These are phyloP conservation scores for Cephus pulcher DNA, from an alignment of 2,888 invertebrate genomes.

Conservation along the genomic window DNA sequence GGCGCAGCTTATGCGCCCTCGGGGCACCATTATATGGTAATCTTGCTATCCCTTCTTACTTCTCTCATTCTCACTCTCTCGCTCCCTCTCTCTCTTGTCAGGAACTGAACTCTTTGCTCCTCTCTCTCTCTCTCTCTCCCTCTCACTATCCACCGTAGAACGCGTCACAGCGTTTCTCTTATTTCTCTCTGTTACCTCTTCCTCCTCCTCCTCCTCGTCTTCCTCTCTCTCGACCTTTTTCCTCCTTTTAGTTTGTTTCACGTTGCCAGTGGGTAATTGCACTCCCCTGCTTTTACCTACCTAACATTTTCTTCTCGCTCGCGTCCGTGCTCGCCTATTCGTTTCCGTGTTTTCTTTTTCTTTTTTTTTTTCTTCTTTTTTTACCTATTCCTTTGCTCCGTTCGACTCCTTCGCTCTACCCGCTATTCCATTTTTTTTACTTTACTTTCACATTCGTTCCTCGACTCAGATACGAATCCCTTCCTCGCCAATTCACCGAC, in stretches of 20 bases:
- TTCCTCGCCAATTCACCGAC: background rate
- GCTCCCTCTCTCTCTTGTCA: slow-evolving; percentile 11
- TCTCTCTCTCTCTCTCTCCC: slow-evolving; percentile 17
- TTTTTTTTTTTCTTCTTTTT: slow-evolving; percentile 16
- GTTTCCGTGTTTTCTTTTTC: slow-evolving; percentile 29
- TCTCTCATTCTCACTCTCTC: slow-evolving; percentile 28
- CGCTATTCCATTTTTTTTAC: background rate
- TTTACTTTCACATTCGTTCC: background rate
- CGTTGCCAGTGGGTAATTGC: slow-evolving; percentile 62
- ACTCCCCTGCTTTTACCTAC: slow-evolving; percentile 55
- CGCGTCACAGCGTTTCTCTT: slow-evolving; percentile 37
- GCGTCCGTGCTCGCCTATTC: slow-evolving; percentile 26
- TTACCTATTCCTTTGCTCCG: slow-evolving; percentile 7
- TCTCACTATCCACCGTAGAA: background rate
- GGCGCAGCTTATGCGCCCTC: slow-evolving; percentile 64
- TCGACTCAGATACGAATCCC: background rate
- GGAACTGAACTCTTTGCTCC: slow-evolving; percentile 13
- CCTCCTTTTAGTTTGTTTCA: slow-evolving; percentile 60
- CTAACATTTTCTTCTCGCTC: slow-evolving; percentile 47
- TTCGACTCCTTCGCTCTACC: background rate
- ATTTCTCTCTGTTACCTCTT: slow-evolving; percentile 27
- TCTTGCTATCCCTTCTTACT: slow-evolving; percentile 56
- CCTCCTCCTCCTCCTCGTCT: slow-evolving; percentile 6
- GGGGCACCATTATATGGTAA: slow-evolving; percentile 67
- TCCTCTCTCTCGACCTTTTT: slow-evolving; percentile 6